Evolutionary conservation across 92 coral and sea anemone species (phyloP).

Genomic region (Meandrina meandrites): DNA sequence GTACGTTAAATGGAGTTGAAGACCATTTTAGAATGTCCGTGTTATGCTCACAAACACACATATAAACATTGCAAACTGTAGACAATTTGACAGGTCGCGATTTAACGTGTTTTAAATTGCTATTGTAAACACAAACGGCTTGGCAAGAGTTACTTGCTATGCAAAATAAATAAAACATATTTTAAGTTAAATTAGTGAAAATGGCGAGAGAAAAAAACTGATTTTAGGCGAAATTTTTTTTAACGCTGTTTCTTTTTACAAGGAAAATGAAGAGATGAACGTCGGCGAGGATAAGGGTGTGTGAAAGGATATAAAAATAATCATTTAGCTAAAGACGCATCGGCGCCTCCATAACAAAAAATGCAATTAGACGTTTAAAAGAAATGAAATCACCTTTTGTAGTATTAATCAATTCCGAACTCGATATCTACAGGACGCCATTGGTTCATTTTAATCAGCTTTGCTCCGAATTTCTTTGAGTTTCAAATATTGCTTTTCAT

Average conservation of each 20-base stretch:
- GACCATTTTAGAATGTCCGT: background rate
- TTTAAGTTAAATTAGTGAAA: background rate
- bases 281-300: background rate
- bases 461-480: background rate
- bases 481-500: background rate
- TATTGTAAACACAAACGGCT: background rate
- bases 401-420: background rate
- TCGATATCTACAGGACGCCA: background rate
- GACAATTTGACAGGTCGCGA: constrained; percentile 18
- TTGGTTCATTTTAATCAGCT: background rate
- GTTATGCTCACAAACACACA: background rate
- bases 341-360: constrained; percentile 1
- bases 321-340: background rate
- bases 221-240: background rate
- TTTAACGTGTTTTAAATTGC: background rate
- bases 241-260: background rate
- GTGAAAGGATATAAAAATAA: background rate
- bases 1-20: background rate
- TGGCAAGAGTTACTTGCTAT: background rate
- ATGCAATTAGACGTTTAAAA: constrained; percentile 5
- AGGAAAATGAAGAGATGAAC: background rate
- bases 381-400: background rate
- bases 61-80: background rate
- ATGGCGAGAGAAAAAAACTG: background rate
- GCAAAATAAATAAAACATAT: background rate